Base-by-base conservation (phyloP, 2,797 vertebrate genomes). In the Triplophysa bombifrons region DNA sequence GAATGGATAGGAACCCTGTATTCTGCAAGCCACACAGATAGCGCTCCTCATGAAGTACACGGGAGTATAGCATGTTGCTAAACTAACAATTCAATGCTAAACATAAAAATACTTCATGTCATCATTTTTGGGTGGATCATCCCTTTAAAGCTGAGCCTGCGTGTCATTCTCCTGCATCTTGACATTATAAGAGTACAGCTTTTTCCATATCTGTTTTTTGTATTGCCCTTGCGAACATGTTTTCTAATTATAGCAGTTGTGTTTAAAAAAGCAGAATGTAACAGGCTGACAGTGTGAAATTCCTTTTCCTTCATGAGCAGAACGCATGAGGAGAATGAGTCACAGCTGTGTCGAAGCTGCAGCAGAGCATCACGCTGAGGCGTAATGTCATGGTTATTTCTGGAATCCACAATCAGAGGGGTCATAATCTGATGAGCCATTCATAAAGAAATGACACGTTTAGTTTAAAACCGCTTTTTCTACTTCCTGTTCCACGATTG, bases 341-440 rank as follows among this genome's bases (percentile, higher is more conserved):
- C 76, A 77, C 53, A 77, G 53, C 65, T 77, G 75, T 77, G 65
- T 51, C 53, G 46, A 0, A 20, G 56, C 67, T 60, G 38, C 53
- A 12, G 55, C 38, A 16, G 60, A 72, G 58, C 61, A 19, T 75
- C 51, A 71, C 2, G 51, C 67, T 82, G 80, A 82, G 74, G 53
- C 44, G 55, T 72, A 72, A 76, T 72, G 66, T 65, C 68, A 72
- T 9, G 61, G 74, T 60, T 82, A 82, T 82, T 82, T 82, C 74
- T 77, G 74, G 80, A 65, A 68, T 50, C 34, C 53, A 41, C 30
- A 50, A 41, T 66, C 61, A 67, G 53, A 61, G 30, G 25, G 51
- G 27, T 78, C 67, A 67, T 38, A 72, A 76, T 51, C 60, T 76
- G 16, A 77, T 77, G 51, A 77, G 6, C 78, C 81, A 78, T 74